Base-by-base conservation (phyloP, 2,113 vertebrate genomes). In the Chloropsis hardwickii region DNA sequence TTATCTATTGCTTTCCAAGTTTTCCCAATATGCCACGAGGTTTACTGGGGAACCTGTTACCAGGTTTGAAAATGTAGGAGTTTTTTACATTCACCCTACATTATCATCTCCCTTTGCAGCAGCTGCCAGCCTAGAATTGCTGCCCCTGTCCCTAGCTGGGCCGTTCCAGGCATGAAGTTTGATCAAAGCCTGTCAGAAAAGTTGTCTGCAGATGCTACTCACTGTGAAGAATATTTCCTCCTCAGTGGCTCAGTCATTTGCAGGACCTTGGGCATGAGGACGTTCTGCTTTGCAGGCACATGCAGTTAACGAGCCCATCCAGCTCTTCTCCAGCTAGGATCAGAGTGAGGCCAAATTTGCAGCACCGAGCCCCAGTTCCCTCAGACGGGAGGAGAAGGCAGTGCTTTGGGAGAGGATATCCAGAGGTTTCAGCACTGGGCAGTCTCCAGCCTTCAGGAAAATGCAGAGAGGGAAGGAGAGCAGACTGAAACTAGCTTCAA, bases 231-330 rank as follows among this genome's bases (percentile, higher is more conserved):
- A 7, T 2, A 33, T 64, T 72, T 51, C 35, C 57, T 87, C 79
- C 51, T 92, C 50, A 15, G 0, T 27, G 40, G 22, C n/a, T 74
- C 53, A 5, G 53, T 53, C 61, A 56, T 35, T 69, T 39, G n/a
- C 1, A 71, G 74, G 48, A 82, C 23, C 31, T 45, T 60, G 57
- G 31, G 31, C 40, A 11, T 2, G 15, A 56, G 44, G 45, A n/a
- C 0, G 0, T 25, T 60, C 51, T 79, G 29, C 3, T 1, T 18
- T 2, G 0, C 3, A 2, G 56, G 56, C 27, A 39, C 53, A 6
- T 1, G 11, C 24, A 53, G n/a, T 16, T 57, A 53, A 22, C 2
- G 3, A 54, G 18, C 39, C n/a, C 12, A 1, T n/a, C 13, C 54
- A 73, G 28, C 7, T 62, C 44, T 53, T 71, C 53, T 51, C 23